Base-by-base conservation (phyloP, 2,113 vertebrate genomes). In the Noctilio leporinus region DNA sequence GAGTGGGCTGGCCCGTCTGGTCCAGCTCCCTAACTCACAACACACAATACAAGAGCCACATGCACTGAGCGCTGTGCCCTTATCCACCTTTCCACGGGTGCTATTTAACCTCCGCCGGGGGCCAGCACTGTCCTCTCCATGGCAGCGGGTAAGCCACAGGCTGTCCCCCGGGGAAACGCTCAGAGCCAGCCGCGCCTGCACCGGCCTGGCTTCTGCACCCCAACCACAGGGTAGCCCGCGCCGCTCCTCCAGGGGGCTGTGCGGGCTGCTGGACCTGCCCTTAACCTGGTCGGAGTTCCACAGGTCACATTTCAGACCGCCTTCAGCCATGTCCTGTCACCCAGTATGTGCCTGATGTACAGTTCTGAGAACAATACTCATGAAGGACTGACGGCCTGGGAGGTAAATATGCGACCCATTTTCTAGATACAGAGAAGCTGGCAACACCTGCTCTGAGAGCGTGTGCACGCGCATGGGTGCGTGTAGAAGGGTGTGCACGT, bases 11-110 rank as follows among this genome's bases (percentile, higher is more conserved):
- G 65, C 11, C 70, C 26, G 30, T 30, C 83, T 62, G 24, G 5
- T 65, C 33, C 47, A 40, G 72, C 16, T 70, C 51, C 43, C 22
- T 76, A 1, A 10, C 38, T 35, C 35, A 47, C 22, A 12, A 78
- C 59, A 81, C 38, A 22, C 51, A 86, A 35, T 47, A 17, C 17
- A 75, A 53, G 30, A 17, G 22, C 43, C 40, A 16, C 26, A 5
- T 2, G 15, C 7, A 9, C 0, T 5, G 35, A 7, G 19, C 0
- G 0, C 38, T 43, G 4, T 35, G 5, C n/a, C 59, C 38, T 19
- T 24, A 19, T 0, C 22, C 0, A 24, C 26, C 51, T 26, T 10
- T 43, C 7, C 49, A 3, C 3, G 33, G 15, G 3, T 14, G 38
- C 53, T 30, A 19, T 9, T 20, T 40, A 35, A 62, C 4, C 88